phyloP scores from a whole-genome alignment of 2,888 invertebrate species.

The Hipparchia semele region DNA sequence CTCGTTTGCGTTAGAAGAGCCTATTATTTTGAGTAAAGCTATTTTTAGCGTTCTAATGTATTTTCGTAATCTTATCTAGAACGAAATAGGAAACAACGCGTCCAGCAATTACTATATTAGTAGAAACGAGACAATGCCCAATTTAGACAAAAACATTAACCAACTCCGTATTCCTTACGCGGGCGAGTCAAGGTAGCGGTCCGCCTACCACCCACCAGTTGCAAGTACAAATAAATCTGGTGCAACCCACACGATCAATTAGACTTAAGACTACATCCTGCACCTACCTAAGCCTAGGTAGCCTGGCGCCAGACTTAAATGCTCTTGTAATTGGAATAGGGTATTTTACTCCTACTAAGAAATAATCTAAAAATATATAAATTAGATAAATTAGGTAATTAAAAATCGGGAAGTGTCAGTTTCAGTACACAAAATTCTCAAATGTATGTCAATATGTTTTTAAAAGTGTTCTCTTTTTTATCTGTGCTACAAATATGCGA shows the following conservation, averaged over 20 bases:
- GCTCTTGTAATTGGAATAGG: constrained; percentile 22
- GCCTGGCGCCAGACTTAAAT: constrained; percentile 26
- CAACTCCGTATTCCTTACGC: constrained; percentile 67
- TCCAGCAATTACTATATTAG: constrained; percentile 20
- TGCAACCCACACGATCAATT: constrained; percentile 70
- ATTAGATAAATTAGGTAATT: too few species aligned
- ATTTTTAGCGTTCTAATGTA: too few species aligned
- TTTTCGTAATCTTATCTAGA: neutral
- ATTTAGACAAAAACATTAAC: constrained; percentile 54
- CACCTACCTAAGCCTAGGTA: constrained; percentile 26
- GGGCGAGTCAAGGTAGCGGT: constrained; percentile 63
- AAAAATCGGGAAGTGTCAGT: too few species aligned
- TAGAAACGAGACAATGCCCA: constrained; percentile 38
- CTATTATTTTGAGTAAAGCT: too few species aligned
- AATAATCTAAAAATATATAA: too few species aligned
- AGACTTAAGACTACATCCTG: constrained; percentile 52
- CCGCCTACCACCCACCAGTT: constrained; percentile 53
- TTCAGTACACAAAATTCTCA: too few species aligned
- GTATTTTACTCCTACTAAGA: constrained; percentile 7
- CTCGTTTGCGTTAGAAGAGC: too few species aligned
- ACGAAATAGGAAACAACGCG: constrained; percentile 10
- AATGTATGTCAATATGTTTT: too few species aligned
- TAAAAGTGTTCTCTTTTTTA: too few species aligned
- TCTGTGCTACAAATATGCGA: too few species aligned
- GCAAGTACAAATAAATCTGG: constrained; percentile 58